Conservation (phyloP, 2,888 invertebrate species). For the Volucella inflata region DNA sequence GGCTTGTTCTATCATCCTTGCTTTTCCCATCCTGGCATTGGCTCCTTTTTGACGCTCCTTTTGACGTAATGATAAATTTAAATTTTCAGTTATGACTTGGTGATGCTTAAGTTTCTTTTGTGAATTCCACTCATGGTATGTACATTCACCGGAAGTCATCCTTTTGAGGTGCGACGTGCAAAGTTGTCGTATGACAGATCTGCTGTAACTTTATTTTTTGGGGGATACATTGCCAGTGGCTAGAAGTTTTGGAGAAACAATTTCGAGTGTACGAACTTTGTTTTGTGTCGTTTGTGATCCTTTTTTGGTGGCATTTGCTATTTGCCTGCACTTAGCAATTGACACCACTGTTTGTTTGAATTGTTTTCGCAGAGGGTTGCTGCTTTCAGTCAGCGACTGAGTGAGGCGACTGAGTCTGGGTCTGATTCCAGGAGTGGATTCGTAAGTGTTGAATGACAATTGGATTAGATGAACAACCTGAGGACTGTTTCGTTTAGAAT, state of each 20-base stretch:
- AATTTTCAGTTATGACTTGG: conserved; percentile 68
- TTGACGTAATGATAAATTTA: conserved; percentile 65
- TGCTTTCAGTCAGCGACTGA: conserved; percentile 40
- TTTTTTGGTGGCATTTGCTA: conserved; percentile 39
- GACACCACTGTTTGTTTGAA: conserved; percentile 66
- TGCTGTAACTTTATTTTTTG: conserved; percentile 22
- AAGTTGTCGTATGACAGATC: conserved; percentile 16
- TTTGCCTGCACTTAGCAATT: conserved; percentile 68
- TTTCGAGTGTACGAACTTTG: conserved; percentile 13
- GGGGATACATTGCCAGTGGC: conserved; percentile 43
- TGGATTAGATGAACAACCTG: conserved; percentile 63
- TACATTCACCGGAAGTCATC: conserved; percentile 60
- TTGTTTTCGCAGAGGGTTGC: conserved; percentile 54
- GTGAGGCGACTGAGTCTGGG: too few relatives aligned
- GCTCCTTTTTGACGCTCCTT: conserved; percentile 8
- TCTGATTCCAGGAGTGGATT: background rate
- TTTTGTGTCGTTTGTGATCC: conserved; percentile 48
- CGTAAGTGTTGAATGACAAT: conserved; percentile 71
- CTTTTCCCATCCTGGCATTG: background rate
- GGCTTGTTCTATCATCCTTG: conserved; percentile 37
- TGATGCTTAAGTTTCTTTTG: conserved; percentile 68
- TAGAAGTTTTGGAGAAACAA: conserved; percentile 25
- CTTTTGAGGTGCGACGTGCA: conserved; percentile 37
- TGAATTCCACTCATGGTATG: conserved; percentile 60
- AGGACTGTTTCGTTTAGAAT: conserved; percentile 60